Evolutionary conservation across 2,113 vertebrate genomes (phyloP).

Genomic region (Ibidorhyncha struthersii): DNA sequence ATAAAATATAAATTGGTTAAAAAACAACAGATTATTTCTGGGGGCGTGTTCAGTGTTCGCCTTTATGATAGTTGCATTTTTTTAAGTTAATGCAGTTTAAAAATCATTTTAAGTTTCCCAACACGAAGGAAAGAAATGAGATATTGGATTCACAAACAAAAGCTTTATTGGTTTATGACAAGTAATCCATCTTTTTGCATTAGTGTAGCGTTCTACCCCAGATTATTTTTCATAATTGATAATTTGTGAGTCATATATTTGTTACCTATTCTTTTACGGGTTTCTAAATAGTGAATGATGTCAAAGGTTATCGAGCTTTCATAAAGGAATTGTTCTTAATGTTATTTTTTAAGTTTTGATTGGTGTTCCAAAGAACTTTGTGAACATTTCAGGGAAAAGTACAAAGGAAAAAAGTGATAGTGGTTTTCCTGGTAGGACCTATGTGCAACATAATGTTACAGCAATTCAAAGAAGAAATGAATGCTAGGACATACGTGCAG

Average conservation of each 20-base stretch:
- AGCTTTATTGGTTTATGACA: conserved; percentile 77
- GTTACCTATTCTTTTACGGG: conserved; percentile 72
- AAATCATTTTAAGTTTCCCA: conserved; percentile 74
- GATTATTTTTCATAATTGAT: conserved; percentile 80
- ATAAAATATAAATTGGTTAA: conserved; percentile 42
- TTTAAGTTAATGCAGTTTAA: conserved; percentile 71
- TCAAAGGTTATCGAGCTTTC: conserved; percentile 54
- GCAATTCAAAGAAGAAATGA: background rate
- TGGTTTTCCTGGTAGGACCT: background rate
- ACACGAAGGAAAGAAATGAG: conserved; percentile 63
- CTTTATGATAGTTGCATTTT: conserved; percentile 49
- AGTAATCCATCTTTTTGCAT: conserved; percentile 79
- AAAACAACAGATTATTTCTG: conserved; percentile 55
- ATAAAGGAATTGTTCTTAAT: conserved; percentile 42
- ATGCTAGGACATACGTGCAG: background rate
- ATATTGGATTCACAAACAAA: conserved; percentile 73
- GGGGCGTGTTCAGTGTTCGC: conserved; percentile 13
- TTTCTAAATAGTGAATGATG: conserved; percentile 71
- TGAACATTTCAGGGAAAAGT: conserved; percentile 6
- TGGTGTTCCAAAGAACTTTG: conserved; percentile 54
- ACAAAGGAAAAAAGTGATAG: background rate
- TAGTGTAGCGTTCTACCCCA: conserved; percentile 65
- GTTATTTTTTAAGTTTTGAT: conserved; percentile 57
- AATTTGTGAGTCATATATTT: conserved; percentile 77
- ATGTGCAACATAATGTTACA: background rate